Conservation (phyloP, 2,888 invertebrate species). For the Hypsopygia costalis region DNA sequence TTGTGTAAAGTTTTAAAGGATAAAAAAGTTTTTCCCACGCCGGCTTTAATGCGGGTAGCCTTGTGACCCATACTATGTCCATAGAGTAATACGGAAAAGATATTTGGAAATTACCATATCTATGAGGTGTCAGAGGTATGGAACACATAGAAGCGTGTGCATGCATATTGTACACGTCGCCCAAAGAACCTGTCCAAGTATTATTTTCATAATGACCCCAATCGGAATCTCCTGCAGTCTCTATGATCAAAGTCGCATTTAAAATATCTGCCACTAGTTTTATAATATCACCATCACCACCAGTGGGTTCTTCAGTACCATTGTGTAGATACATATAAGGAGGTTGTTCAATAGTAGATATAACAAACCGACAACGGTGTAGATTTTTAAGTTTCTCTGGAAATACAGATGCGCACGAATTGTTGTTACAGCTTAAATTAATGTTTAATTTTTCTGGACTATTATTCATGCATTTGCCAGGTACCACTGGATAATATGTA, state of each 20-base stretch:
- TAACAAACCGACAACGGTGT: conserved; percentile 34
- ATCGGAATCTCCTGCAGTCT: conserved; percentile 30
- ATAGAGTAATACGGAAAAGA: conserved; percentile 47
- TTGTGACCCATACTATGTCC: conserved; percentile 51
- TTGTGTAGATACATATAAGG: conserved; percentile 50
- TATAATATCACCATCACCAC: conserved; percentile 49
- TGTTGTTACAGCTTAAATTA: conserved; percentile 30
- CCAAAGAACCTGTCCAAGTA: conserved; percentile 57
- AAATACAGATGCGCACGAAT: conserved; percentile 20
- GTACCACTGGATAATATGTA: conserved; percentile 32
- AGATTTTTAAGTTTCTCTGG: conserved; percentile 40
- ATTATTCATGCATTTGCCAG: conserved; percentile 35
- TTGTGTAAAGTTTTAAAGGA: conserved; percentile 36
- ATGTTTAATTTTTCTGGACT: conserved; percentile 29
- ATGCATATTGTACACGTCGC: conserved; percentile 39
- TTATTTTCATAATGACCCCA: conserved; percentile 37
- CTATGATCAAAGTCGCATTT: conserved; percentile 44
- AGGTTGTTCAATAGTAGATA: conserved; percentile 50
- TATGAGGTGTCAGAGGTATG: conserved; percentile 36
- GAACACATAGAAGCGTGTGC: conserved; percentile 44
- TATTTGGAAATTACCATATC: conserved; percentile 51
- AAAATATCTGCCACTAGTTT: conserved; percentile 34
- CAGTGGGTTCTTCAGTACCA: conserved; percentile 29
- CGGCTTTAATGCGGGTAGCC: conserved; percentile 33
- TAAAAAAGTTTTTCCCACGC: conserved; percentile 49